A percentile compares a stretch with the other conserved stretches of the same genome.
phyloP scores from a whole-genome alignment of 2,113 vertebrate species.

The Oxyura jamaicensis region DNA sequence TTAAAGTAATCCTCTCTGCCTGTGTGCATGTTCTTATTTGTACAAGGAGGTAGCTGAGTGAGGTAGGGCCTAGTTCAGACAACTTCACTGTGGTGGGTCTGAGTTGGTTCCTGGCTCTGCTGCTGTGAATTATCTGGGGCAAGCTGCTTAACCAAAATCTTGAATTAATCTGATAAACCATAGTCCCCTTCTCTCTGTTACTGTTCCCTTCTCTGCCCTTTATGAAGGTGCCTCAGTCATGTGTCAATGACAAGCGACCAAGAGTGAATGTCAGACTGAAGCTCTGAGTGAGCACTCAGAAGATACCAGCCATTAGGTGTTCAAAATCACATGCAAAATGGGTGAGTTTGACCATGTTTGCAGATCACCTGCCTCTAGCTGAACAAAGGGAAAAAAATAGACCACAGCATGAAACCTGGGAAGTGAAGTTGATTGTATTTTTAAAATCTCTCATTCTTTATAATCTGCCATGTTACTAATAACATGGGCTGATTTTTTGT shows the following conservation, averaged over 20 bases:
- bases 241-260: not conserved
- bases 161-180: not conserved
- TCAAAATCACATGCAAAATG: not conserved
- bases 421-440: conserved; percentile 5
- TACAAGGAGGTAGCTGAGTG: not conserved
- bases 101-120: not conserved
- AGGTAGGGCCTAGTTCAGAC: not conserved
- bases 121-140: not conserved
- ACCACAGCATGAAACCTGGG: not conserved
- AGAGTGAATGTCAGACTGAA: not conserved
- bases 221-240: not conserved
- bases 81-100: not conserved
- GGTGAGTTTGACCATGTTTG: not conserved
- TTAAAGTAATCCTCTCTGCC: not conserved
- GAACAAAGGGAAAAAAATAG: conserved; percentile 8
- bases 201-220: not conserved
- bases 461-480: conserved; percentile 60
- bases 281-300: not conserved
- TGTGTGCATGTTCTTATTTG: not conserved
- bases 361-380: not conserved
- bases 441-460: conserved; percentile 23
- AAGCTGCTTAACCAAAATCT: not conserved
- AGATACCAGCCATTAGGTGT: not conserved
- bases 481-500: conserved; percentile 39
- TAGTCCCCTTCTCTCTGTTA: not conserved